Conservation (phyloP, 2,888 invertebrate genomes). For the Phorcus lineatus region DNA sequence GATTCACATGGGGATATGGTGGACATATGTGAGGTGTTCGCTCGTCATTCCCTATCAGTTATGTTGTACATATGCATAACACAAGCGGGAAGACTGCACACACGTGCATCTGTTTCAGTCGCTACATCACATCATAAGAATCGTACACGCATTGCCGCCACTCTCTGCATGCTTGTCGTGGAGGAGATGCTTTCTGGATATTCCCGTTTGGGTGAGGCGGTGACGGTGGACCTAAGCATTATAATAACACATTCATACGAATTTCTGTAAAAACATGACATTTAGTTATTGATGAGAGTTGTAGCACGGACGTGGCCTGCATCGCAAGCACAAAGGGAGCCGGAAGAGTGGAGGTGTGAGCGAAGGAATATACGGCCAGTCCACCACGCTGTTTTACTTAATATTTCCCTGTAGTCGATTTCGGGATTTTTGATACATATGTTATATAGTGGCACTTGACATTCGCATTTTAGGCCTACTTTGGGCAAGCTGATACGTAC, state of each 20-base stretch:
- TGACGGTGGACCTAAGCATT: neutral
- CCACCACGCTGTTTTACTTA: neutral
- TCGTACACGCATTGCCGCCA: neutral
- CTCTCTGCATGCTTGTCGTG: neutral
- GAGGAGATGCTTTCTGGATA: neutral
- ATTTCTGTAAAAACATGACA: conserved; percentile 15
- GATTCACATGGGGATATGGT: no score
- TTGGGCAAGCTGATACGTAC: neutral
- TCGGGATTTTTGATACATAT: neutral
- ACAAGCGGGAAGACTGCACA: neutral
- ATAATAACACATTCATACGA: conserved; percentile 4
- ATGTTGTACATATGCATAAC: neutral
- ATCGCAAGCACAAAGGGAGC: neutral
- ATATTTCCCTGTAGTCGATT: neutral
- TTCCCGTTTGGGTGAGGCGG: neutral
- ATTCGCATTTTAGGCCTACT: conserved; percentile 2
- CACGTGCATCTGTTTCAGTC: neutral
- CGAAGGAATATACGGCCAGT: neutral
- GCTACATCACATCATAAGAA: neutral
- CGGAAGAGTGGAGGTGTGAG: neutral
- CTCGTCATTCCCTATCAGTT: no score
- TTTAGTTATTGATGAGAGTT: neutral
- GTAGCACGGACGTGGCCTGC: neutral
- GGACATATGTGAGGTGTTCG: no score
- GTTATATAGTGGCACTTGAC: conserved; percentile 13